Evolutionary conservation across 2,113 vertebrate genomes (phyloP), one percentile per base, ranked within the genome.

Genomic region (Garra rufa): DNA sequence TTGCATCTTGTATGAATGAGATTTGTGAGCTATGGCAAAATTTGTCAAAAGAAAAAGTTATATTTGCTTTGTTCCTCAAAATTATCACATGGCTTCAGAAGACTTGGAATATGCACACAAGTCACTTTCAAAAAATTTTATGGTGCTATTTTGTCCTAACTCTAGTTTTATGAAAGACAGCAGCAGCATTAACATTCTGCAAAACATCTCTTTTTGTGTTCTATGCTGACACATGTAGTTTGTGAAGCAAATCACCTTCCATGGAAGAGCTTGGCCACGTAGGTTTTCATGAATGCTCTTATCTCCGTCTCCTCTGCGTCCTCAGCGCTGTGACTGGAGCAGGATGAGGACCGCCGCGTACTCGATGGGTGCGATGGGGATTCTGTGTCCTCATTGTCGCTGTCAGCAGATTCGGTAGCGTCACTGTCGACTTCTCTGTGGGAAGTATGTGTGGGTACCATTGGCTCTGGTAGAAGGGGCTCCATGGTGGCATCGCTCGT

Each of bases 351-450:
- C 50, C 94, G 95, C 8, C 87, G 94, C 48, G 92, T 92, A 46
- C 93, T 89, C 26, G 96, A 97, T 75, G 26, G 87, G 19, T 93
- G 92, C 0, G 88, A 89, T 0, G 95, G 93, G 0, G 94, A 96
- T 81, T 94, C 96, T 0, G 93, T 95, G 90, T 90, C 92, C 83
- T 98, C 98, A 0, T 96, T 96, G 84, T 99, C 97, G 0, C 98
- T 99, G 93, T 99, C 97, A 0, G 97, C 97, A 0, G 97, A 99
- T 89, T 98, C 97, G 0, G 98, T 99, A 81, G 95, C 95, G 26
- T 99, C 97, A 0, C 97, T 99, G 89, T 93, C 92, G 2, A 87
- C 92, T 2, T 13, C 59, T 52, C 21, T 50, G 9, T 80, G 52
- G 15, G 19, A 7, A 19, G 21, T 80, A 9, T 59, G 59, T 19